These are phyloP conservation scores for Agonopterix arenella DNA, from an alignment of 2,888 invertebrate genomes.

Conservation along the genomic window DNA sequence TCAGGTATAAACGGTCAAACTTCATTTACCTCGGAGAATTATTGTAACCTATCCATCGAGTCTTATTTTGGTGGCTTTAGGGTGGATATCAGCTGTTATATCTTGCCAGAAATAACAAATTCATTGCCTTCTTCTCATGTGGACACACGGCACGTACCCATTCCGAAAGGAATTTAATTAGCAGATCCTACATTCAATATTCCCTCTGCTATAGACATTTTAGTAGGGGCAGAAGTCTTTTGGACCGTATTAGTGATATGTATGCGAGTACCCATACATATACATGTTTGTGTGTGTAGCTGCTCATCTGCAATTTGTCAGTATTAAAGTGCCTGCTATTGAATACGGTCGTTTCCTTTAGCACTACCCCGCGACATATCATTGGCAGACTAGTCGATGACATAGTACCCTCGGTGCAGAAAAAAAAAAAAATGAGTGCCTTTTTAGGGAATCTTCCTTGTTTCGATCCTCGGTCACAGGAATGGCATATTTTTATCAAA, in stretches of 20 bases:
- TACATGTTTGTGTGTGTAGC: too few relatives aligned
- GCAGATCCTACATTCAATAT: constrained; percentile 7
- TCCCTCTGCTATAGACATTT: constrained; percentile 9
- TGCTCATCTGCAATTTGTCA: too few relatives aligned
- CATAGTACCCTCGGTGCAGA: too few relatives aligned
- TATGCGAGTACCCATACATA: too few relatives aligned
- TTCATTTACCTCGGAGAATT: neutral
- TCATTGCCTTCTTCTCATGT: constrained; percentile 3
- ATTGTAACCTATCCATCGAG: constrained; percentile 4
- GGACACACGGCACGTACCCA: constrained; percentile 2
- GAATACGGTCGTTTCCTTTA: too few relatives aligned
- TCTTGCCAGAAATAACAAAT: constrained; percentile 11
- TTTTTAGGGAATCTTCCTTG: too few relatives aligned
- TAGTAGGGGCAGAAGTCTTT: constrained; percentile 7
- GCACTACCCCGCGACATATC: too few relatives aligned
- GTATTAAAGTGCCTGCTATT: too few relatives aligned
- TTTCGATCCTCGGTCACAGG: too few relatives aligned
- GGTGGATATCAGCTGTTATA: constrained; percentile 5
- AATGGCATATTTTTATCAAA: too few relatives aligned
- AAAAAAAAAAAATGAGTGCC: too few relatives aligned
- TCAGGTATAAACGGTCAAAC: neutral
- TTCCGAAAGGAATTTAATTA: constrained; percentile 7
- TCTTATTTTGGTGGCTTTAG: constrained; percentile 9
- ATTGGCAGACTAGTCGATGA: too few relatives aligned
- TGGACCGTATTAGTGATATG: neutral